Base-by-base conservation (phyloP, 2,113 vertebrate species). In the Panthera leo region DNA sequence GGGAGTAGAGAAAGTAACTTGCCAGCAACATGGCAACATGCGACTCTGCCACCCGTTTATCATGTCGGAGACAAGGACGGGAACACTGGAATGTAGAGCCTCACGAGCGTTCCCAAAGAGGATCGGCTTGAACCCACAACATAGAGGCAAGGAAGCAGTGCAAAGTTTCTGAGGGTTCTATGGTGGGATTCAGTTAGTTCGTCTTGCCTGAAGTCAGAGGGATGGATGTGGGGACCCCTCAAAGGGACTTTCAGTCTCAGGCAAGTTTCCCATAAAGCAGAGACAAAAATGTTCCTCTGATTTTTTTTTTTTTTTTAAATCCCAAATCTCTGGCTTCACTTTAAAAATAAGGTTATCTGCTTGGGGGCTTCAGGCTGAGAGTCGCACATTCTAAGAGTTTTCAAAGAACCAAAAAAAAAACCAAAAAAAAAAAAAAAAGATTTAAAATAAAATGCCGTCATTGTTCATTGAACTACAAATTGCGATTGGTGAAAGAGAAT, bases 391-490 rank as follows among this genome's bases (percentile, higher is more conserved):
- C 80, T 90, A 48, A 85, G 45, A 51, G 51, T 70, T 95, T 94
- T 95, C 76, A 76, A 94, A 96, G 84, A 68, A 78, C 14, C 21
- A 61, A 67, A 73, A 79, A 79, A 79, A 89, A 9, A 48, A 71
- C 36, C 36, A 39, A 39, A 45, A 55, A 39, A 90, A 16, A 11
- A 10, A 11, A 10, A 55, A 94, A 51, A 25, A 1, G 2, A 55
- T 95, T 85, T 83, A 73, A 86, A 67, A 85, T 58, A 91, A 94
- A 94, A 90, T 91, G 48, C n/a, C 39, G 73, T 78, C 90, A 39
- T 61, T 92, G 83, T 76, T 94, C 88, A 67, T 48, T 91, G 92
- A 94, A 51, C 86, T 95, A 87, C 29, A 76, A 73, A 82, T 87
- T 88, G 67, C 13, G 48, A 16, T n/a, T 63, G 6, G 76, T 48